Conservation (phyloP, 1,140 invertebrate species). For the Philopotamus ludificatus region DNA sequence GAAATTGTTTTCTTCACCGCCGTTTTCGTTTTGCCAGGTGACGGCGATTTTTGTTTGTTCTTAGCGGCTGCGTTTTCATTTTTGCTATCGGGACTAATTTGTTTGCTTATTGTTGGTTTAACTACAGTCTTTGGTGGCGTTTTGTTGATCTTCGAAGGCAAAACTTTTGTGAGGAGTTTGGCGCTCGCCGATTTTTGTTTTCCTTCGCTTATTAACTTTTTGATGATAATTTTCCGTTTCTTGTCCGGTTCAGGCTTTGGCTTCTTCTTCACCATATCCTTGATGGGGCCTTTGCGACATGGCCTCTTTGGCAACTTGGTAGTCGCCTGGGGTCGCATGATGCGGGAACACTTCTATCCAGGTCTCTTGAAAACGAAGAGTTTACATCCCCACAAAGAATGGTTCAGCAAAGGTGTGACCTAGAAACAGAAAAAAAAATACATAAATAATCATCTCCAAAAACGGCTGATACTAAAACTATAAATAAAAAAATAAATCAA, state of each 20-base stretch:
- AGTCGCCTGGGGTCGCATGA: constrained; percentile 36
- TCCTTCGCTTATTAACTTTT: constrained; percentile 23
- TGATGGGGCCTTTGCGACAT: constrained; percentile 21
- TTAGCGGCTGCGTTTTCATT: background rate
- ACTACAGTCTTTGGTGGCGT: background rate
- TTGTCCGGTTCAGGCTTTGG: constrained; percentile 11
- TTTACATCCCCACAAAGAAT: constrained; percentile 22
- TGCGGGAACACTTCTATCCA: background rate
- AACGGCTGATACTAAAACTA: no score
- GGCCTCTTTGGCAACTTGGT: constrained; percentile 19
- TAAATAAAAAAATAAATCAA: no score
- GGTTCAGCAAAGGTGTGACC: background rate
- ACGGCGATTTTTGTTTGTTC: background rate
- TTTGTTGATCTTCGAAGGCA: background rate
- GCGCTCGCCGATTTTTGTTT: constrained; percentile 1
- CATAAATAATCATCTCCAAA: background rate
- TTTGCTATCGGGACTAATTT: background rate
- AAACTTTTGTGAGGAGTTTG: background rate
- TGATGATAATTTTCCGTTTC: constrained; percentile 32
- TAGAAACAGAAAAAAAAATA: constrained; percentile 4
- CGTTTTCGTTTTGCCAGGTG: background rate
- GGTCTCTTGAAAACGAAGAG: background rate
- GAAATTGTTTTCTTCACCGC: background rate
- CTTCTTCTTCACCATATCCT: constrained; percentile 28
- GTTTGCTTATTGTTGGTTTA: background rate